Evolutionary conservation across 2,888 invertebrate species (phyloP).

Genomic region (Ormia ochracea): DNA sequence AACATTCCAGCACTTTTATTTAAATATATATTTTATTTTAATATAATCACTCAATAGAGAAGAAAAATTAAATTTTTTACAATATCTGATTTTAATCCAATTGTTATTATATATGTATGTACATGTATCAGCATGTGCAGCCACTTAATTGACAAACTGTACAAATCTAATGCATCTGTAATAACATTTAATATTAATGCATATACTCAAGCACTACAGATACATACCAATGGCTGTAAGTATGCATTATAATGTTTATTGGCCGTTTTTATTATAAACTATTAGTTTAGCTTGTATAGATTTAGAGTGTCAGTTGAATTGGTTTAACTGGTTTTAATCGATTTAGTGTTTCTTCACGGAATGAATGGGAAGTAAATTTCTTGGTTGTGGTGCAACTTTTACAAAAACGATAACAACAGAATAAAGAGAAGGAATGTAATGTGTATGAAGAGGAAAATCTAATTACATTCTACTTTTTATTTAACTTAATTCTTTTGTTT

Average conservation of each 20-base stretch:
- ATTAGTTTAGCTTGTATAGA: conserved; percentile 39
- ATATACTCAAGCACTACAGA: no score
- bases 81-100: no score
- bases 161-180: background rate
- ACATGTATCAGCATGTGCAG: background rate
- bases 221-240: background rate
- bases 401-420: conserved; percentile 5
- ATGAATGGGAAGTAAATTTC: conserved; percentile 11
- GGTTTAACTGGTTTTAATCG: conserved; percentile 62
- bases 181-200: no score
- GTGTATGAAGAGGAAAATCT: background rate
- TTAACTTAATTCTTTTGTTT: background rate
- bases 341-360: conserved; percentile 38
- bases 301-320: conserved; percentile 36
- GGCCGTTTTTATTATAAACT: conserved; percentile 23
- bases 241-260: conserved; percentile 1
- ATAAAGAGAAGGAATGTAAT: background rate
- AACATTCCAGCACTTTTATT: no score
- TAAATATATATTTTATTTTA: no score
- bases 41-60: no score
- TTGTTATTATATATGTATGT: no score
- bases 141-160: background rate
- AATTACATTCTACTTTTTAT: conserved; percentile 41
- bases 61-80: no score
- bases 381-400: conserved; percentile 49